Evolutionary conservation across 2,797 vertebrate species (phyloP).

Genomic region (Sardinella longiceps): DNA sequence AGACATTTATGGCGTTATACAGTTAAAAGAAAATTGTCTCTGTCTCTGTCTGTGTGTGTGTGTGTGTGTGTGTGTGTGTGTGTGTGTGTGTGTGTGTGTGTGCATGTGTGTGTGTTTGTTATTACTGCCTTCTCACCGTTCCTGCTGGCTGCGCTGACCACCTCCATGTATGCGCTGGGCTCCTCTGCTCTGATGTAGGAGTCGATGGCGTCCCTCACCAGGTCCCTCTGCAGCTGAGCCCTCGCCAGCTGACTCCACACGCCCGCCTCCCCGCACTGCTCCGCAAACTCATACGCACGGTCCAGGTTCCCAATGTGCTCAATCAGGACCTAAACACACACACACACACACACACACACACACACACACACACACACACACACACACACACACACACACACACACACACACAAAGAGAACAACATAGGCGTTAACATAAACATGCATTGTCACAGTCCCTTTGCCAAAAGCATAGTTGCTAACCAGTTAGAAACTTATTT

Average conservation of each 20-base stretch:
- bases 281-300: slow-evolving; percentile 96
- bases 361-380: not conserved
- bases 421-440: not conserved
- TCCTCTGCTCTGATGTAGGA: slow-evolving; percentile 99
- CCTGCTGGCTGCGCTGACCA: slow-evolving; percentile 95
- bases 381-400: not conserved
- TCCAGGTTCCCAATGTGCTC: slow-evolving; percentile 97
- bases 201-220: slow-evolving; percentile 98
- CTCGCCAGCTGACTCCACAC: slow-evolving; percentile 99
- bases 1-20: no score
- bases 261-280: slow-evolving; percentile 97
- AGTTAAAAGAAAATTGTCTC: no score
- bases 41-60: no score
- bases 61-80: no score
- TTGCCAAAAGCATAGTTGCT: no score
- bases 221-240: slow-evolving; percentile 95
- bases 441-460: not conserved
- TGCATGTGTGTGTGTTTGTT: no score
- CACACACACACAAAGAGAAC: not conserved
- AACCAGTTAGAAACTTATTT: no score
- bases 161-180: slow-evolving; percentile 98
- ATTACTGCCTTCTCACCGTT: slow-evolving; percentile 96
- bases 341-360: not conserved
- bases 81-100: no score
- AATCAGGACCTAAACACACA: slow-evolving; percentile 80